Conservation (phyloP, 2,888 invertebrate species). For the Megaustenia siamemsis region DNA sequence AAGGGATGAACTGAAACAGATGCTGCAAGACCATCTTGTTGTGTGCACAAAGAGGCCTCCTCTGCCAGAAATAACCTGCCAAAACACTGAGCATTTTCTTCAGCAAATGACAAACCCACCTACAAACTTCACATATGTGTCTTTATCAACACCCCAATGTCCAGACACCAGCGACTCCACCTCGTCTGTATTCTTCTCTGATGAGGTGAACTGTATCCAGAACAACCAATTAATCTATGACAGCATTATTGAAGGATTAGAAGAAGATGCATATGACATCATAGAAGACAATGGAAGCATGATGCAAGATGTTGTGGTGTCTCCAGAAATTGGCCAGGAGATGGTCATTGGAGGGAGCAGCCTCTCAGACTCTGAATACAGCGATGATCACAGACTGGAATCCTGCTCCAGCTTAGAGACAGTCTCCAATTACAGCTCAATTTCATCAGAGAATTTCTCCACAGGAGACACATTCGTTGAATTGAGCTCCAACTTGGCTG, state of each 20-base stretch:
- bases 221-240: not conserved
- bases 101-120: not conserved
- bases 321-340: slow-evolving; percentile 31
- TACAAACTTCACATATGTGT: not conserved
- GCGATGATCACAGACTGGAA: slow-evolving; percentile 35
- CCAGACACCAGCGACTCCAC: slow-evolving; percentile 33
- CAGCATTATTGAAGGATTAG: not conserved
- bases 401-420: slow-evolving; percentile 49
- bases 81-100: not conserved
- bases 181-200: slow-evolving; percentile 34
- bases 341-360: slow-evolving; percentile 17
- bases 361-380: slow-evolving; percentile 3
- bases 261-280: not conserved
- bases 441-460: slow-evolving; percentile 9
- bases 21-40: slow-evolving; percentile 57
- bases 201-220: not conserved
- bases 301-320: not conserved
- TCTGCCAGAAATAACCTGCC: not conserved
- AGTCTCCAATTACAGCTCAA: slow-evolving; percentile 13
- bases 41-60: slow-evolving; percentile 53
- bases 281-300: not conserved
- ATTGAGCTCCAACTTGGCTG: not conserved
- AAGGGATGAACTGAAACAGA: slow-evolving; percentile 54
- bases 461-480: slow-evolving; percentile 13
- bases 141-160: not conserved